These are phyloP conservation scores for Achatina immaculata DNA, from an alignment of 1,140 invertebrate genomes.

Conservation along the genomic window DNA sequence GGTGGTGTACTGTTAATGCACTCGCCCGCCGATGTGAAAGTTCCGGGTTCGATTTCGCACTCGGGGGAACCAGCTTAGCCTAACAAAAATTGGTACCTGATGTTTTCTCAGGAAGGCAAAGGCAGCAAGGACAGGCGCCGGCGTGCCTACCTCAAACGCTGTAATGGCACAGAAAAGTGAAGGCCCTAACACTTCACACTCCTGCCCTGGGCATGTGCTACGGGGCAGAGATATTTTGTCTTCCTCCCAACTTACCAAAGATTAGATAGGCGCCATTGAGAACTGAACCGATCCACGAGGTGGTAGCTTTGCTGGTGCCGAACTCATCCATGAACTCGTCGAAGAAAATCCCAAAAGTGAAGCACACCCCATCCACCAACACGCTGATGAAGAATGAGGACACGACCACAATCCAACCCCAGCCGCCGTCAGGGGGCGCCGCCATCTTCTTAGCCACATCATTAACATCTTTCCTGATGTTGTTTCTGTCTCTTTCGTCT, in stretches of 20 bases:
- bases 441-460: conserved; percentile 1
- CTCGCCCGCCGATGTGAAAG: too few species aligned
- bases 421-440: conserved; percentile 83
- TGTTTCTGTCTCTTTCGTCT: background rate
- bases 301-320: conserved; percentile 84
- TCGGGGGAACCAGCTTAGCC: too few species aligned
- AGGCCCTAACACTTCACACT: too few species aligned
- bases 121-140: too few species aligned
- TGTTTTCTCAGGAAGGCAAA: too few species aligned
- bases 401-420: conserved; percentile 82
- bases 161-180: too few species aligned
- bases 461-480: background rate
- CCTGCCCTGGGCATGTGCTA: too few species aligned
- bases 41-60: too few species aligned
- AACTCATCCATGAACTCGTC: conserved; percentile 90
- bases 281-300: conserved; percentile 89
- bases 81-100: too few species aligned
- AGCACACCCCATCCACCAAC: conserved; percentile 92
- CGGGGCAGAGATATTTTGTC: too few species aligned
- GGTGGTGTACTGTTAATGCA: too few species aligned
- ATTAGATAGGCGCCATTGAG: conserved; percentile 91
- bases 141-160: too few species aligned
- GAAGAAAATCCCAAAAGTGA: conserved; percentile 91
- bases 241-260: conserved; percentile 87
- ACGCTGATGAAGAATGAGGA: conserved; percentile 90